Evolutionary conservation across 2,888 invertebrate genomes (phyloP).

Genomic region (Orthosia gracilis): DNA sequence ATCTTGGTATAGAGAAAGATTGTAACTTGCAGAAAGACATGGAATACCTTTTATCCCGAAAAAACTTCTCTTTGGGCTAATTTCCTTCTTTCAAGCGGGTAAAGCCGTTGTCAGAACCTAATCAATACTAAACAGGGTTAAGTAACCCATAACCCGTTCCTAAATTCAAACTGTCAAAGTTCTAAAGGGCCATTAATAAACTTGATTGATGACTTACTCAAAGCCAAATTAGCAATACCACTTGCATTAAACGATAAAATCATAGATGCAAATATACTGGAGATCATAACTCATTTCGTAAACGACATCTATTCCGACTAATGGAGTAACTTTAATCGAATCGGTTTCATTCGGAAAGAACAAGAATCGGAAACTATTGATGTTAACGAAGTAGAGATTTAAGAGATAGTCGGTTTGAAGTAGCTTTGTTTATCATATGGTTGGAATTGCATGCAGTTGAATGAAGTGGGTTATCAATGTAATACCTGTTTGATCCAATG

Average conservation of each 20-base stretch:
- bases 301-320: conserved; percentile 33
- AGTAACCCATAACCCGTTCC: not conserved
- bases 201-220: conserved; percentile 31
- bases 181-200: conserved; percentile 13
- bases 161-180: not conserved
- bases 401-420: conserved; percentile 1
- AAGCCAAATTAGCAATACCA: conserved; percentile 43
- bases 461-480: conserved; percentile 10
- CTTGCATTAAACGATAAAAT: conserved; percentile 31
- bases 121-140: not conserved
- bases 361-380: conserved; percentile 39
- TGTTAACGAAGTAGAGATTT: conserved; percentile 31
- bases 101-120: too few species aligned
- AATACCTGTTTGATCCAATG: not conserved
- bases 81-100: too few species aligned
- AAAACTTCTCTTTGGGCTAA: too few species aligned
- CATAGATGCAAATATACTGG: conserved; percentile 42
- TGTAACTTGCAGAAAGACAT: too few species aligned
- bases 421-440: conserved; percentile 29
- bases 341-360: conserved; percentile 28
- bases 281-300: conserved; percentile 40
- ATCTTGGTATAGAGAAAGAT: too few species aligned
- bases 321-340: conserved; percentile 42
- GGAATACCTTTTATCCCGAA: too few species aligned
- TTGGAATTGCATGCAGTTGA: conserved; percentile 8